Evolutionary conservation across 2,113 vertebrate genomes (phyloP).

Genomic region (Cyrtonyx montezumae): DNA sequence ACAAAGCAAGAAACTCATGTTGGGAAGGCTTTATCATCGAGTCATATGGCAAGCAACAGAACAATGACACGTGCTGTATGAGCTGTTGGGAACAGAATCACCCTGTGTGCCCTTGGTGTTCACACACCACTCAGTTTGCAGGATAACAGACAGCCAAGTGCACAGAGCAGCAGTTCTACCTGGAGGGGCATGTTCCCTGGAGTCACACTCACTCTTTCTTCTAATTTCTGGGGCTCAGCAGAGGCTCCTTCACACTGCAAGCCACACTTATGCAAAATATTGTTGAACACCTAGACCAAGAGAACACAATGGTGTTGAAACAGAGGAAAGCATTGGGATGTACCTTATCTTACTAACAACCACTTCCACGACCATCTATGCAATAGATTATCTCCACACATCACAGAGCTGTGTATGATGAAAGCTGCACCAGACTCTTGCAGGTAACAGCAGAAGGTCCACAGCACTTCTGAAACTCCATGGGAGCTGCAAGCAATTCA

Average conservation of each 20-base stretch:
- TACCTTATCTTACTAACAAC: not conserved
- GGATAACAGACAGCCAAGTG: not conserved
- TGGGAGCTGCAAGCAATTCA: rapidly evolving
- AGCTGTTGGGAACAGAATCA: not conserved
- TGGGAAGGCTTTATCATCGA: not conserved
- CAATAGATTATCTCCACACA: not conserved
- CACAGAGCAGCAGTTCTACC: constrained; percentile 71
- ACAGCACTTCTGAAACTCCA: not conserved
- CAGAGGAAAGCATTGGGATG: not conserved
- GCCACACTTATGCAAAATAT: constrained; percentile 87
- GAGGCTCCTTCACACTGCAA: constrained; percentile 83
- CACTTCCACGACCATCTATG: not conserved
- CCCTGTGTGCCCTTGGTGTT: not conserved
- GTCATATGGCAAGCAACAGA: not conserved
- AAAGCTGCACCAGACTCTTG: not conserved
- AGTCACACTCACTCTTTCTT: constrained; percentile 75
- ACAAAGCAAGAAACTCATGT: not conserved
- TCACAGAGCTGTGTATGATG: rapidly evolving
- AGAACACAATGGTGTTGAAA: not conserved
- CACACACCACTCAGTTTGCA: not conserved
- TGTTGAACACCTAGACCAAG: constrained; percentile 86
- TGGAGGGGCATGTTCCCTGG: constrained; percentile 86
- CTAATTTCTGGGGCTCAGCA: constrained; percentile 87
- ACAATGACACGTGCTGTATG: not conserved
- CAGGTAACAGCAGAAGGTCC: not conserved